Evolutionary conservation across 2,797 vertebrate genomes (phyloP).

Genomic region (Xiphophorus birchmanni): DNA sequence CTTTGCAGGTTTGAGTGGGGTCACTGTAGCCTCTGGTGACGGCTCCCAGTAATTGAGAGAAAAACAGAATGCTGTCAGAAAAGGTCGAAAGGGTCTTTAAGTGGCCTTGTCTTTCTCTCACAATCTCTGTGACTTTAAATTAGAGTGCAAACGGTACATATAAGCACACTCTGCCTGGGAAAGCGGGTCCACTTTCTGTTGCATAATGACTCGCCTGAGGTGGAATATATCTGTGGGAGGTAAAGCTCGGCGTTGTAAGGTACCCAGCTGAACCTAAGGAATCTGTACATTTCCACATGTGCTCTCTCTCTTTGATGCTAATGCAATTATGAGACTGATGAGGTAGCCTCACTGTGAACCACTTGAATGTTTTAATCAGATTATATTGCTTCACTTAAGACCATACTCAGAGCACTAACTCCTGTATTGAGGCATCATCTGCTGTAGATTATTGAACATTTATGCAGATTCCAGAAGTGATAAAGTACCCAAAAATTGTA

Average conservation of each 20-base stretch:
- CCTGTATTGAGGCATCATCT: slow-evolving; percentile 35
- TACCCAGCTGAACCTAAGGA: slow-evolving; percentile 32
- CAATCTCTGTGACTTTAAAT: slow-evolving; percentile 55
- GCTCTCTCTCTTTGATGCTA: slow-evolving; percentile 58
- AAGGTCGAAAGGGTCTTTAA: slow-evolving; percentile 52
- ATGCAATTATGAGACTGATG: slow-evolving; percentile 58
- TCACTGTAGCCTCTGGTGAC: slow-evolving; percentile 41
- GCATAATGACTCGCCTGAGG: slow-evolving; percentile 61
- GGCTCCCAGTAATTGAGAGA: slow-evolving; percentile 40
- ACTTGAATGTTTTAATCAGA: slow-evolving; percentile 55
- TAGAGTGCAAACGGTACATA: slow-evolving; percentile 48
- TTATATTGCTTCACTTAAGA: slow-evolving; percentile 55
- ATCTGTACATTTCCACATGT: slow-evolving; percentile 16
- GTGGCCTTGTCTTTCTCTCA: slow-evolving; percentile 47
- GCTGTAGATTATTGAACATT: slow-evolving; percentile 29
- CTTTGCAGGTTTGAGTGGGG: slow-evolving; percentile 30
- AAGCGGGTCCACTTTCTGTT: slow-evolving; percentile 50
- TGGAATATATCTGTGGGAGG: slow-evolving; percentile 60
- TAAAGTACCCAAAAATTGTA: no score
- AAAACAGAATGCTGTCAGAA: slow-evolving; percentile 44
- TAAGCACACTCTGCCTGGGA: slow-evolving; percentile 30
- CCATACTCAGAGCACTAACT: slow-evolving; percentile 49
- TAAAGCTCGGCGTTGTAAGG: slow-evolving; percentile 52
- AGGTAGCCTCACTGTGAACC: slow-evolving; percentile 42
- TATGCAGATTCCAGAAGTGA: slow-evolving; percentile 14